Evolutionary conservation across 2,888 invertebrate species (phyloP).

Genomic region (Pterostichus niger): DNA sequence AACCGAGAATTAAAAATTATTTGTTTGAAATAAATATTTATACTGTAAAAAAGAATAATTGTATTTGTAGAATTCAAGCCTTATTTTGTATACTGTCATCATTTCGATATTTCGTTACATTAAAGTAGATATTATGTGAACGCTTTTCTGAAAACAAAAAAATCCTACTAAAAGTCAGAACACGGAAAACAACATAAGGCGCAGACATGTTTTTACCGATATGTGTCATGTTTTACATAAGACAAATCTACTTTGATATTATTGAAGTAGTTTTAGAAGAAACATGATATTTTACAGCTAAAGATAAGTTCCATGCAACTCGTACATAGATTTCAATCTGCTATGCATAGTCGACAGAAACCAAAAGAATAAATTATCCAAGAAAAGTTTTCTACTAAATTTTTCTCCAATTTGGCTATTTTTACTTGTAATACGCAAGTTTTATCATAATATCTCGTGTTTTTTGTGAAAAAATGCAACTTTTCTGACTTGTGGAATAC

Average conservation of each 20-base stretch:
- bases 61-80: no score
- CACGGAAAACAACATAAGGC: slow-evolving; percentile 26
- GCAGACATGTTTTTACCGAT: slow-evolving; percentile 48
- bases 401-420: slow-evolving; percentile 41
- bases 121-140: slow-evolving; percentile 20
- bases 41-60: no score
- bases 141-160: slow-evolving; percentile 30
- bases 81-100: neutral
- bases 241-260: slow-evolving; percentile 44
- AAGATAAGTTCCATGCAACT: slow-evolving; percentile 45
- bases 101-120: slow-evolving; percentile 21
- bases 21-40: no score
- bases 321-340: slow-evolving; percentile 46
- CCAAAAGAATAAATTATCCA: slow-evolving; percentile 35
- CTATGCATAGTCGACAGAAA: slow-evolving; percentile 22
- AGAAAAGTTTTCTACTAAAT: slow-evolving; percentile 36
- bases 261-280: slow-evolving; percentile 33
- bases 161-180: neutral
- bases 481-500: neutral
- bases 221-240: slow-evolving; percentile 40
- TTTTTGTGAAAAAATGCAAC: neutral
- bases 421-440: slow-evolving; percentile 14
- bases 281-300: slow-evolving; percentile 52
- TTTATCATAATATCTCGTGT: slow-evolving; percentile 29
- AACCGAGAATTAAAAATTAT: no score